Percentiles rank a stretch among this genome's conserved stretches.
Evolutionary conservation across 1,140 invertebrate genomes (phyloP).

Genomic region (Ceratitis capitata): DNA sequence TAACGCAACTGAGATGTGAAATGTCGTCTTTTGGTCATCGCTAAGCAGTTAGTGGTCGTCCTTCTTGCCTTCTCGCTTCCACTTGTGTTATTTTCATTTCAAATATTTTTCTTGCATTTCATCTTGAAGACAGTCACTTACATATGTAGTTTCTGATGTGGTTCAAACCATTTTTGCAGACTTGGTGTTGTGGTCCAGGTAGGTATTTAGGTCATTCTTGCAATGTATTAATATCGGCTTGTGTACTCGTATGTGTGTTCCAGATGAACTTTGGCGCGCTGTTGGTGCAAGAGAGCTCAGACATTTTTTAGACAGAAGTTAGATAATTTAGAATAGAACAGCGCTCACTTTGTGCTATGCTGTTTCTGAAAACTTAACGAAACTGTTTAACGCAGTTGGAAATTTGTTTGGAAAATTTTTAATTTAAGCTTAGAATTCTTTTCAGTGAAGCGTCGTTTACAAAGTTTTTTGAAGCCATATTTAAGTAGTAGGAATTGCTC

Average conservation of each 20-base stretch:
- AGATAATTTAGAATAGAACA: neutral
- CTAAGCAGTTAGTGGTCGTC: neutral
- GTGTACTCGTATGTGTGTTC: neutral
- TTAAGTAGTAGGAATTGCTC: too few species aligned
- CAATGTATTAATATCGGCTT: neutral
- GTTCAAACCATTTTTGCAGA: neutral
- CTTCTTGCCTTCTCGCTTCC: conserved; percentile 27
- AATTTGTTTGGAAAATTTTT: neutral
- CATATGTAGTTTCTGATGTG: too few species aligned
- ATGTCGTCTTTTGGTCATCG: conserved; percentile 23
- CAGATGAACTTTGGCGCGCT: neutral
- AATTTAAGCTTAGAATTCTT: too few species aligned
- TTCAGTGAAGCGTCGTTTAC: too few species aligned
- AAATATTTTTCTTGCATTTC: neutral
- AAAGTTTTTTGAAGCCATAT: too few species aligned
- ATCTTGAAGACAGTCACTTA: neutral
- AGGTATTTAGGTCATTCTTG: conserved; percentile 34
- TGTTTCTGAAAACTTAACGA: too few species aligned
- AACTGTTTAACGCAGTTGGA: too few species aligned
- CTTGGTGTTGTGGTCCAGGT: neutral
- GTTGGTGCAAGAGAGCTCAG: neutral
- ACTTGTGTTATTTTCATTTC: neutral
- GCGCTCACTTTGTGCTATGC: too few species aligned
- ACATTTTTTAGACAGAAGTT: neutral
- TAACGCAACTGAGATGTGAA: conserved; percentile 1